Evolutionary conservation across 1,140 invertebrate species (phyloP), one percentile per base, ranked within the genome.

Genomic region (Arion vulgaris): DNA sequence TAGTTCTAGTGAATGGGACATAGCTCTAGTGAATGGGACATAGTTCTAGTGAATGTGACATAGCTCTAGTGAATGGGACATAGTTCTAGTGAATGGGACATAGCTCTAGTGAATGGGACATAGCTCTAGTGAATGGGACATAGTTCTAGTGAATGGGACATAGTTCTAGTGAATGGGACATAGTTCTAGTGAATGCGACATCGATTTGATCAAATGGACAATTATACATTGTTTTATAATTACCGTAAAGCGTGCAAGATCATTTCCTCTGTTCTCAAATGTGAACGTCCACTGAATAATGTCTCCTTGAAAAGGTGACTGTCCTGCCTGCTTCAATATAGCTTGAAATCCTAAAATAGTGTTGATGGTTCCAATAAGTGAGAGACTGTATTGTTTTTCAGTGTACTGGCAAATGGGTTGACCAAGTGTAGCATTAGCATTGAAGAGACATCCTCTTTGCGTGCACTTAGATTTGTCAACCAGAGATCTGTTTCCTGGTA

Each of bases 271-370:
- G 28, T 81, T 62, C 32, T 81, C 80, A 34, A 74, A 57, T 9
- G 34, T 62, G 26, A 81, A 62, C 2, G 36, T 57, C 51, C 71
- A 71, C 28, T 53, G 28, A 0, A 4, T 69, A n/a, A 80, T 49
- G 32, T 80, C 78, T 1, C 78, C 78, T 26, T 66, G 66, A 71
- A 80, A 80, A 1, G 78, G 78, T 2, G 78, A 26, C 28, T 69
- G 45, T 0, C 78, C 78, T 38, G 13, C 45, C 66, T 80, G 78
- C 26, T 68, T 23, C 17, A 75, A 34, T 15, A 23, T 75, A 13
- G 28, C 73, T 28, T 45, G 39, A 75, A 75, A 75, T 13, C 73
- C 73, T 19, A 75, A 26, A 53, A n/a, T 28, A 4, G 73, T 75
- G 1, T 28, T n/a, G 5, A 15, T 28, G 9, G 53, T 9, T 11